A percentile compares a stretch with the other conserved stretches of the same genome.
phyloP scores from a whole-genome alignment of 2,113 vertebrate species.

The Rafetus swinhoei region DNA sequence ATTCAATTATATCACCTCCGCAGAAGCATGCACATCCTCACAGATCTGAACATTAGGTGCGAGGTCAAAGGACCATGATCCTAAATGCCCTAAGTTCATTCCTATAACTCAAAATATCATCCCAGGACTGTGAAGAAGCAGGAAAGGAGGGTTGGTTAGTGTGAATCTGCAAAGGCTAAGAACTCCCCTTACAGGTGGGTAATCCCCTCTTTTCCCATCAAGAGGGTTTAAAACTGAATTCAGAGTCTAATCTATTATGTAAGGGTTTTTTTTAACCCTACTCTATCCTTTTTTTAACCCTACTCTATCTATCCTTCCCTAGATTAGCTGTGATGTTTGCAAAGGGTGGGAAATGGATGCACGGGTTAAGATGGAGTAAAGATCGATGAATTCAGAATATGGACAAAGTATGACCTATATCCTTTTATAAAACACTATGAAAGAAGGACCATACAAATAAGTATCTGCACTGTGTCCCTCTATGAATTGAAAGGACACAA shows the following conservation, averaged over 20 bases:
- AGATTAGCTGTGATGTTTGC: background rate
- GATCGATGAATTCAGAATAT: background rate
- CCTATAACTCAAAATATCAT: background rate
- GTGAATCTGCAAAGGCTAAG: background rate
- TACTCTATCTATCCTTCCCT: background rate
- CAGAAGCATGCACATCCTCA: background rate
- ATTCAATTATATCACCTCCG: background rate
- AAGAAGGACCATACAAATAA: background rate
- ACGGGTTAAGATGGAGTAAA: background rate
- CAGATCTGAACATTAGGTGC: background rate
- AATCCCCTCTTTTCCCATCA: background rate
- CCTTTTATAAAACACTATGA: background rate
- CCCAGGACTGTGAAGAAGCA: background rate
- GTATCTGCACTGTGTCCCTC: background rate
- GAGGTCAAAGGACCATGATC: background rate
- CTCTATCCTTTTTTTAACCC: background rate
- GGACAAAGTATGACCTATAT: background rate
- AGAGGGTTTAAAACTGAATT: background rate
- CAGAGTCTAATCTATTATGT: background rate
- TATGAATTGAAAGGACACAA: background rate
- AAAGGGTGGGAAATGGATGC: background rate
- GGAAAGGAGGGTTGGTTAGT: background rate
- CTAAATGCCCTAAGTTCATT: background rate
- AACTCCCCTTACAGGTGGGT: background rate
- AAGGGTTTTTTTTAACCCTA: background rate